Base-by-base conservation (phyloP, 2,113 vertebrate species). In the Malurus melanocephalus region DNA sequence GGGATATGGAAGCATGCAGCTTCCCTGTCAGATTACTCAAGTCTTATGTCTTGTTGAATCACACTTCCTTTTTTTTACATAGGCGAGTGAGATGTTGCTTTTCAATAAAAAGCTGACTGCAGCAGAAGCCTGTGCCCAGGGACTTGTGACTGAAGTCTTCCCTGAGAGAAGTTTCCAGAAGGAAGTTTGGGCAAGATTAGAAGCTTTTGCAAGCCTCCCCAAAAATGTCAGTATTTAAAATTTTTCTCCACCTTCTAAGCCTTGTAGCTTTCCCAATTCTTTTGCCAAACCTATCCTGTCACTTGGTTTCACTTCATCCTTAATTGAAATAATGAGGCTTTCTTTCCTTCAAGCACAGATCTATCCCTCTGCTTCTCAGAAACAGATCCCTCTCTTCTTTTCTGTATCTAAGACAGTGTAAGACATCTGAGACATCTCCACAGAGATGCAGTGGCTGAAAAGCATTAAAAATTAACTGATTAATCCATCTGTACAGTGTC, bases 91-190 rank as follows among this genome's bases (percentile, higher is more conserved):
- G 93, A 95, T 99, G 94, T 95, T 99, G 76, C 86, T 99, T 86
- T 99, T 99, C 93, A 99, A 98, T 72, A 99, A 97, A 96, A 98
- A 98, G 97, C 89, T 99, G 83, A 98, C 98, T 24, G 98, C 99
- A 35, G 56, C 59, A 45, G 98, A 99, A 94, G 99, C 99, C 4
- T 99, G 97, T 87, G 93, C 97, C 30, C 91, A 92, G 35, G 98
- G 99, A 18, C 96, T 99, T 27, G 98, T 99, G 71, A 98, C 98
- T 0, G 98, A 99, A 94, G 99, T 99, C 49, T 99, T 99, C 85
- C 98, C 99, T 0, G 97, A 99, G 14, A 88, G 81, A 79, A 98
- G 95, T 94, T 99, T 99, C 94, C 98, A 98, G 96, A 95, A 96
- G 6, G 99, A 99, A 95, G 98, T 98, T 35, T 98, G 98, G 98